A percentile compares a stretch with the other conserved stretches of the same genome.
Evolutionary conservation across 1,140 invertebrate species (phyloP).

Genomic region (Macrobrachium nipponense): DNA sequence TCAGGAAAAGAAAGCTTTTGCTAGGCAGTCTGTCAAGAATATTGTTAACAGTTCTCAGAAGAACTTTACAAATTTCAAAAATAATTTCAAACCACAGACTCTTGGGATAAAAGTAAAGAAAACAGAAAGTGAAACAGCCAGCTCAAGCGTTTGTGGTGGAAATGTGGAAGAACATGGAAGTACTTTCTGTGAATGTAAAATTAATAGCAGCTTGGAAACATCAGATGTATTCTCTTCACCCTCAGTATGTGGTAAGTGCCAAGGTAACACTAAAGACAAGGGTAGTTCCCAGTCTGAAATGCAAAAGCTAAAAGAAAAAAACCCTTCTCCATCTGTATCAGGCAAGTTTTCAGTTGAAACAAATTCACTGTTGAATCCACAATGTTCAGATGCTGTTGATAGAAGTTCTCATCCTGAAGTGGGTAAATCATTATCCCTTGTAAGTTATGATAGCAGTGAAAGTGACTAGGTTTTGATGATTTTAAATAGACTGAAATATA

Average conservation of each 20-base stretch:
- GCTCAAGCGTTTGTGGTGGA: neutral
- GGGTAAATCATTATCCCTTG: neutral
- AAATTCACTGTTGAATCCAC: too few relatives aligned
- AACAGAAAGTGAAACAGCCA: neutral
- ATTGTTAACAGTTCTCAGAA: slow-evolving; percentile 47
- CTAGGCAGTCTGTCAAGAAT: slow-evolving; percentile 46
- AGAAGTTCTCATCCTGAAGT: neutral
- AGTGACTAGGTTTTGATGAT: slow-evolving; percentile 10
- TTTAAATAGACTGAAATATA: too few relatives aligned
- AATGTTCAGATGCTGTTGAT: too few relatives aligned
- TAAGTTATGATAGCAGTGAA: slow-evolving; percentile 37
- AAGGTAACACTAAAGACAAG: too few relatives aligned
- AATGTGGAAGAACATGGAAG: neutral
- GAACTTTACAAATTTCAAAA: slow-evolving; percentile 46
- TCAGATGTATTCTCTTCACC: too few relatives aligned
- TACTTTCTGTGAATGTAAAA: neutral
- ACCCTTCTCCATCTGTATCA: too few relatives aligned
- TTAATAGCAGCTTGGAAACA: too few relatives aligned
- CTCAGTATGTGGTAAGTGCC: too few relatives aligned
- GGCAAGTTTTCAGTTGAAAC: too few relatives aligned
- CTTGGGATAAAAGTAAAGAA: slow-evolving; percentile 42
- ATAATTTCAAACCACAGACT: slow-evolving; percentile 9
- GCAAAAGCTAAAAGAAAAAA: too few relatives aligned
- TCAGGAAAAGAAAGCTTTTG: slow-evolving; percentile 56
- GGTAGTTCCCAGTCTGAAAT: too few relatives aligned